phyloP scores from a whole-genome alignment of 2,888 invertebrate genomes.

The Phymatocera aterrima region DNA sequence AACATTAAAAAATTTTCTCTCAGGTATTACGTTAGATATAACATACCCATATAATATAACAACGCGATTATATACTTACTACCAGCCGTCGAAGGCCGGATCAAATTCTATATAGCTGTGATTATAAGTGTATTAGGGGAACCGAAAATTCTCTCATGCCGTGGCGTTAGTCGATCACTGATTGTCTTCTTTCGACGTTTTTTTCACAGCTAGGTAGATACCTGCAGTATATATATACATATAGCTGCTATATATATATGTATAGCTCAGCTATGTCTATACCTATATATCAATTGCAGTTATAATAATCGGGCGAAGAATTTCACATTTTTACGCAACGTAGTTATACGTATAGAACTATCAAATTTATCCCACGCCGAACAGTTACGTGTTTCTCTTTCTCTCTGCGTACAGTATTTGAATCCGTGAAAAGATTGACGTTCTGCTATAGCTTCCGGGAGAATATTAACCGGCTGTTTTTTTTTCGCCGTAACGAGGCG shows the following conservation, averaged over 20 bases:
- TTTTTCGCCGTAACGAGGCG: too few relatives aligned
- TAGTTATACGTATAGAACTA: neutral
- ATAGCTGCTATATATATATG: too few relatives aligned
- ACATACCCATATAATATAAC: too few relatives aligned
- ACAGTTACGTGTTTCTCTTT: too few relatives aligned
- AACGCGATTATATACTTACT: neutral
- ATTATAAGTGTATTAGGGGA: constrained; percentile 40
- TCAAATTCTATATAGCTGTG: neutral
- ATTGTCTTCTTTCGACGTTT: constrained; percentile 31
- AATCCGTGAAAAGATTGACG: too few relatives aligned
- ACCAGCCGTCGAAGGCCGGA: constrained; percentile 14
- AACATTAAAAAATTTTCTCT: constrained; percentile 17
- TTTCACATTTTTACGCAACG: neutral
- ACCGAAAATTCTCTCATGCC: constrained; percentile 10
- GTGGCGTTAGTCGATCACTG: constrained; percentile 11
- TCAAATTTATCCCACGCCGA: neutral
- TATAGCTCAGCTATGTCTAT: too few relatives aligned
- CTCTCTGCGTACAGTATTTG: too few relatives aligned
- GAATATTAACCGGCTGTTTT: too few relatives aligned
- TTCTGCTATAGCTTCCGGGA: too few relatives aligned
- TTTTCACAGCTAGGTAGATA: too few relatives aligned
- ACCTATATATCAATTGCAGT: neutral
- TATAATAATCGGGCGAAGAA: neutral
- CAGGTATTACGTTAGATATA: too few relatives aligned
- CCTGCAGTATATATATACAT: too few relatives aligned